Evolutionary conservation across 2,888 invertebrate species (phyloP), one percentile per base, ranked within the genome.

Genomic region (Bombylius major): DNA sequence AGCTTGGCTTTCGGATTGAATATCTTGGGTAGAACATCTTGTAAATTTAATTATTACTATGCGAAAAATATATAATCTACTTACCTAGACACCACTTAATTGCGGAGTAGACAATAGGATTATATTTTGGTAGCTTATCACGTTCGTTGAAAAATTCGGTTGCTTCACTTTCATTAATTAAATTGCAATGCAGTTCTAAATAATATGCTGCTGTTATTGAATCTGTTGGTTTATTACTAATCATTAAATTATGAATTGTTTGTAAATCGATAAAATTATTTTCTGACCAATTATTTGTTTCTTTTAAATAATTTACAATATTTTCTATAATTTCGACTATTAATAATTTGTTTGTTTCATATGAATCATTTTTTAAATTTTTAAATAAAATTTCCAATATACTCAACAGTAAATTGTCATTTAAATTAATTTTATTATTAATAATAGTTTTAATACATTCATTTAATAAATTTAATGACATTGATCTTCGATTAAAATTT

Each of bases 191-290:
- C 9, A 75, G 70, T 62, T 77, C 75, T 51, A 86, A 67, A 58
- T 84, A 79, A 67, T 87, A 89, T 0, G 86, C 82, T 0, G 87
- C 89, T 0, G 89, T 85, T 9, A 82, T 75, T 51, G 86, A 84
- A 61, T 88, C 87, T 1, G 85, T 82, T 0, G 93, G 91, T 65
- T 84, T 82, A 34, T 85, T 76, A 45, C 85, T 86, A 3, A 79
- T 77, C 33, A 86, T 82, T 59, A 87, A 72, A 13, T 65, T 65
- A 65, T 67, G 58, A 59, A 72, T 61, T 53, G 60, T 56, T 14
- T 61, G 48, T 8, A 65, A 32, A 9, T n/a, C 42, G 4, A 55
- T 23, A 23, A 46, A 23, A 9, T 36, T 50, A 31, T 4, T 3
- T 23, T 23, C 23, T 23, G 23, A 23, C 23, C 23, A 3, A 23